Base-by-base conservation (phyloP, 2,797 vertebrate genomes). In the Mus minutoides region DNA sequence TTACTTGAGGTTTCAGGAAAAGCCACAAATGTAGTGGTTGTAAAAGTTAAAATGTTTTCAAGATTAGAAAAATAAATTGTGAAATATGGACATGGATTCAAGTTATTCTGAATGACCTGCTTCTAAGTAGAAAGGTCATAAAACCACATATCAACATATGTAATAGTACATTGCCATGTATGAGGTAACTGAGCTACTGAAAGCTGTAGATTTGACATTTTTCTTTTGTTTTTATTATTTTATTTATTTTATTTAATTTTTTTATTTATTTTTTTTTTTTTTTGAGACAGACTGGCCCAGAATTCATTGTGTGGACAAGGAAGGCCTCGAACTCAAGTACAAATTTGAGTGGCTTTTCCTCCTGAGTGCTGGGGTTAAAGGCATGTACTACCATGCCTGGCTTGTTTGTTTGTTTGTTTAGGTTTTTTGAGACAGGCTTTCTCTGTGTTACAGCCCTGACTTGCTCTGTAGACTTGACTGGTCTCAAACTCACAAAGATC, bases 41-140 rank as follows among this genome's bases (percentile, higher is more conserved):
- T 75, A 87, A 11, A 86, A 54, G 71, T 54, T 43, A 54, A n/a
- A 76, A 78, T 34, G 56, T 79, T 86, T 92, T 34, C 34, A 91
- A 83, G 77, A 37, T 82, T 60, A 91, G 71, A 82, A 82, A 58
- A 83, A 37, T 62, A 62, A 84, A 67, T 88, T 73, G 79, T 82
- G 79, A 82, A 58, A 58, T 80, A 37, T 78, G 49, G 49, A 79
- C 49, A 22, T 79, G 49, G 31, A 52, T 78, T 34, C 76, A 79
- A 79, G 77, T 54, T 79, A n/a, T 54, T 79, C 10, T 34, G 31
- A 54, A 54, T 79, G 49, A 79, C 49, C 77, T 78, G 16, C 46
- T 79, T 52, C 31, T 10, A 52, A 79, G 49, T 79, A 54, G 31
- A 79, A 34, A 34, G 9, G 49, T 54, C 34, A 54, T 46, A 79